Evolutionary conservation across 2,888 invertebrate species (phyloP).

Genomic region (Ditula angustiorana): DNA sequence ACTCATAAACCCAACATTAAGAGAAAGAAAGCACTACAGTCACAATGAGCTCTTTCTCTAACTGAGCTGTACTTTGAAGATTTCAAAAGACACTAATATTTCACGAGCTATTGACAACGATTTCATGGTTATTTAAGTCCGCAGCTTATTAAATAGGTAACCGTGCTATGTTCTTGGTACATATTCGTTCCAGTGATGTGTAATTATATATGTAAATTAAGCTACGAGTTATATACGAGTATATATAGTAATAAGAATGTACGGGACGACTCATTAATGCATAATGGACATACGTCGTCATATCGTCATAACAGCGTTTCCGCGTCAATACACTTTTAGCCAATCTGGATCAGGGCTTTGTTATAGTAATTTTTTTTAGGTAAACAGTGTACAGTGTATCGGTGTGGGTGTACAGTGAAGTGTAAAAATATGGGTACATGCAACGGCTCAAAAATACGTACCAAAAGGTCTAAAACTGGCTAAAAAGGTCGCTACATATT

Average conservation of each 20-base stretch:
- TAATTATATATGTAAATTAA: conserved; percentile 24
- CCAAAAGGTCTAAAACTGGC: too few species aligned
- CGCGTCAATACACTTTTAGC: background rate
- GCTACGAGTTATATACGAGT: too few species aligned
- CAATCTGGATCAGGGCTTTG: background rate
- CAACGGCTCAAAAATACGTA: too few species aligned
- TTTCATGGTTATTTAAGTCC: conserved; percentile 18
- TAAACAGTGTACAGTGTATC: too few species aligned
- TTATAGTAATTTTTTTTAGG: background rate
- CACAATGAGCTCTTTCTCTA: conserved; percentile 10
- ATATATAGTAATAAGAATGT: conserved; percentile 17
- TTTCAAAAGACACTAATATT: conserved; percentile 28
- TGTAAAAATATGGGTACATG: too few species aligned
- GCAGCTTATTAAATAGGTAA: conserved; percentile 8
- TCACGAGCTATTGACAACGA: conserved; percentile 18
- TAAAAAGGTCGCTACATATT: too few species aligned
- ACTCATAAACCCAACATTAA: conserved; percentile 27
- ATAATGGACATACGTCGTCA: too few species aligned
- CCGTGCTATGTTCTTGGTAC: conserved; percentile 12
- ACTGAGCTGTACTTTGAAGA: conserved; percentile 7
- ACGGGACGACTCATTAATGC: background rate
- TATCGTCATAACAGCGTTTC: background rate
- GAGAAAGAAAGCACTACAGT: conserved; percentile 19
- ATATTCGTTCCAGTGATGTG: conserved; percentile 22
- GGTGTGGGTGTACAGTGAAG: too few species aligned